phyloP scores from a whole-genome alignment of 2,888 invertebrate genomes.

The Athalia cordata region DNA sequence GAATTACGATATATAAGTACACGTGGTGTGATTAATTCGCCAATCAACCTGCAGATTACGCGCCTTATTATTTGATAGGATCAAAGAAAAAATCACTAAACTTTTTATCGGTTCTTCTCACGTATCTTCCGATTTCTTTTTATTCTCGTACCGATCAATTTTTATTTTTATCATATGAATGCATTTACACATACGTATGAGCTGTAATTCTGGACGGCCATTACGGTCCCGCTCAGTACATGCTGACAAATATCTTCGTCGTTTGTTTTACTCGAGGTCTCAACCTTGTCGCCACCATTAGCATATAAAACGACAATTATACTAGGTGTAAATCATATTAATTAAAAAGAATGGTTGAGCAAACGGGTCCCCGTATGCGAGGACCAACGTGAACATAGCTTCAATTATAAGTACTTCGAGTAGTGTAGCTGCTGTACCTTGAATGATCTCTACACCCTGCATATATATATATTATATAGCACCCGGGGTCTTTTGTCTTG shows the following conservation, averaged over 20 bases:
- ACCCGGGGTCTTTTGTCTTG: slow-evolving; percentile 29
- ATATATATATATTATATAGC: no score
- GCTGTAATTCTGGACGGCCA: slow-evolving; percentile 1
- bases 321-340: slow-evolving; percentile 45
- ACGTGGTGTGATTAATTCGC: slow-evolving; percentile 18
- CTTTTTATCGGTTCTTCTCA: no score
- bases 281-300: slow-evolving; percentile 43
- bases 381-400: background rate
- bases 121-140: background rate
- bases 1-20: background rate
- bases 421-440: no score
- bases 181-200: background rate
- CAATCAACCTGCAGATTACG: slow-evolving; percentile 33
- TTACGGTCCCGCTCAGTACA: background rate
- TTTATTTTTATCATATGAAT: no score
- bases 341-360: slow-evolving; percentile 43
- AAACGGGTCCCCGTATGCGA: slow-evolving; percentile 20
- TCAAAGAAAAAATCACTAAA: slow-evolving; percentile 20
- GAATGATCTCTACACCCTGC: no score
- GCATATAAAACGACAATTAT: slow-evolving; percentile 47
- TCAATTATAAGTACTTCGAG: no score
- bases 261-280: slow-evolving; percentile 39
- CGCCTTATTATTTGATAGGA: slow-evolving; percentile 7
- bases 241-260: slow-evolving; percentile 41
- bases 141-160: background rate